Evolutionary conservation across 2,888 invertebrate genomes (phyloP), one percentile per base, ranked within the genome.

Genomic region (Maniola hyperantus): DNA sequence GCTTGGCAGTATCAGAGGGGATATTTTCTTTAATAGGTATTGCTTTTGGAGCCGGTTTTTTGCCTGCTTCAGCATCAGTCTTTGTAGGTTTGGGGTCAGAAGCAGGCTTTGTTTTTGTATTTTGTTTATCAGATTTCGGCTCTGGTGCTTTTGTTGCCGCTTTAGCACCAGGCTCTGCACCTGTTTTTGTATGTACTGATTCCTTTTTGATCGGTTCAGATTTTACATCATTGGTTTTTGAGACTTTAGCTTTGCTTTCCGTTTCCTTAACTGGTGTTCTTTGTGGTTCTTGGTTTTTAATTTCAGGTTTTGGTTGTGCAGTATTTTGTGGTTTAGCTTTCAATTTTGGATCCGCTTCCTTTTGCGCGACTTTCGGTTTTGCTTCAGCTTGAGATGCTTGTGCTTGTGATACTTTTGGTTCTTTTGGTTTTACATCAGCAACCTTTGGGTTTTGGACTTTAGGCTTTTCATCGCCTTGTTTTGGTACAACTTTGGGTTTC

Each of bases 1-100:
- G 94, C 65, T 93, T 92, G 20, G 83, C 81, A 0, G 93, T 93
- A 74, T 94, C 94, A 0, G 88, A 86, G 2, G 89, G 87, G 68
- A 94, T 93, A 58, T 93, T 85, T 77, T 95, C 94, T 66, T 83
- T 85, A 11, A 94, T 92, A 5, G 94, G 94, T 66, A 88, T 90
- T 72, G 83, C 77, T 69, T 85, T 79, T 6, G 83, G 81, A 1
- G 67, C 69, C 10, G 74, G 69, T 50, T 61, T 50, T 48, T 36
- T 50, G 8, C 10, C 46, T 42, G 7, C 44, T 44, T 58, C 26
- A 58, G 59, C 33, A 6, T 48, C 26, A 18, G 44, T 18, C 46
- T 59, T 46, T 5, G 15, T 33, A 5, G 15, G 33, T 53, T 65
- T 55, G 18, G 55, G 11, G 6, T 18, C 55, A 18, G 55, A 36